These are phyloP conservation scores for Aleiodes alternator DNA, from an alignment of 2,888 invertebrate species.

Conservation along the genomic window DNA sequence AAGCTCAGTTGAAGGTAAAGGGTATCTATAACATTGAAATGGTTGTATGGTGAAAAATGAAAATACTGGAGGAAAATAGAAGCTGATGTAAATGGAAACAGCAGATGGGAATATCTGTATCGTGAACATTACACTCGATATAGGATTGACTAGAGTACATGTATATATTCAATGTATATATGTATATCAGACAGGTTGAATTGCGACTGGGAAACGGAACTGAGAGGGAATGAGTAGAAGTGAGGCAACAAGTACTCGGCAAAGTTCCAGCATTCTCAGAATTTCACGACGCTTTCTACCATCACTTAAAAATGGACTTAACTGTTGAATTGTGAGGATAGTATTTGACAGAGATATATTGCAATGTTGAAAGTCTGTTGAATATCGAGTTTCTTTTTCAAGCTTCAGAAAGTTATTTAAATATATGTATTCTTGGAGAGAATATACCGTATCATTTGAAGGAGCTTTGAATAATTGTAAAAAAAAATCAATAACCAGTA, in stretches of 20 bases:
- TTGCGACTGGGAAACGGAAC: conserved; percentile 20
- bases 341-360: conserved; percentile 31
- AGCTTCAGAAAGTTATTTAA: too few relatives aligned
- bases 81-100: conserved; percentile 50
- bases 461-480: too few relatives aligned
- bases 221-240: conserved; percentile 31
- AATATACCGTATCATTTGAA: too few relatives aligned
- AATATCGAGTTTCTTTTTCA: conserved; percentile 15
- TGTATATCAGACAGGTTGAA: conserved; percentile 11
- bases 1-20: conserved; percentile 4
- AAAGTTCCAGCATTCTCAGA: conserved; percentile 56
- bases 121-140: conserved; percentile 36
- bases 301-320: conserved; percentile 49
- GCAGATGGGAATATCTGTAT: conserved; percentile 45
- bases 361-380: conserved; percentile 16
- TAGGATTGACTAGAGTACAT: conserved; percentile 15
- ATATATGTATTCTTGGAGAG: too few relatives aligned
- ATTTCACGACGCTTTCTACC: conserved; percentile 44
- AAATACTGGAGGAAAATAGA: conserved; percentile 3
- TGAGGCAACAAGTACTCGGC: conserved; percentile 61
- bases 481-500: too few relatives aligned
- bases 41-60: neutral
- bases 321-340: conserved; percentile 51
- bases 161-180: neutral
- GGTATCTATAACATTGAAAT: conserved; percentile 5